Conservation (phyloP, 2,113 vertebrate genomes). For the Uria aalge region DNA sequence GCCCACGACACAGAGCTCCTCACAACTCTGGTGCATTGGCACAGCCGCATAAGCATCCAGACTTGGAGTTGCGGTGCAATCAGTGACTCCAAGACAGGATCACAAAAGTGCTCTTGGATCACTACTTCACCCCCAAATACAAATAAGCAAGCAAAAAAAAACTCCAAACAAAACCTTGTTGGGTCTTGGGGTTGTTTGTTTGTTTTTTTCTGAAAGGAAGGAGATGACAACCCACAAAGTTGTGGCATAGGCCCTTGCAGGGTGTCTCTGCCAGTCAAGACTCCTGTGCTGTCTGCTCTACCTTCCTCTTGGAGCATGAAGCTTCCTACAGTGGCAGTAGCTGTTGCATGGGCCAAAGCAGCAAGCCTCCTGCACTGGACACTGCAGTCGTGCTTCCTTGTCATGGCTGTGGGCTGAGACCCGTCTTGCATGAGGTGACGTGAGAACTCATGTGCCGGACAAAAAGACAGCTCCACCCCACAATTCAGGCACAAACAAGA, state of each 20-base stretch:
- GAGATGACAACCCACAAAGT: neutral
- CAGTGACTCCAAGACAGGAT: neutral
- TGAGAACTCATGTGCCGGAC: neutral
- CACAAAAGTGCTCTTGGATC: neutral
- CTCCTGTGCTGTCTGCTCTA: neutral
- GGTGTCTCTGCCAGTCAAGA: neutral
- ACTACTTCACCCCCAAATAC: neutral
- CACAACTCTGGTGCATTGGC: neutral
- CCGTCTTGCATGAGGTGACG: accelerated
- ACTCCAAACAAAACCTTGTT: too few species aligned
- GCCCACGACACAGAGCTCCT: constrained; percentile 33
- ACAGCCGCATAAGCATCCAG: neutral
- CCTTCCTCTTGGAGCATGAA: neutral
- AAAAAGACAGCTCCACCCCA: neutral
- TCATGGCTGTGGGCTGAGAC: neutral
- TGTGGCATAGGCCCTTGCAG: neutral
- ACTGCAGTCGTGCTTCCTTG: neutral
- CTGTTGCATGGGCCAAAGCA: neutral
- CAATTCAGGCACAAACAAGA: neutral
- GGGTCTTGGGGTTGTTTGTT: neutral
- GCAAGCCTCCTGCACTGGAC: neutral
- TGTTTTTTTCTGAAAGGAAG: neutral
- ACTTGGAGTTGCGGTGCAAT: neutral
- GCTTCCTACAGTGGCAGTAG: neutral
- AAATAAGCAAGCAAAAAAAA: neutral